Evolutionary conservation across 2,113 vertebrate genomes (phyloP).

Genomic region (Gymnogyps californianus): DNA sequence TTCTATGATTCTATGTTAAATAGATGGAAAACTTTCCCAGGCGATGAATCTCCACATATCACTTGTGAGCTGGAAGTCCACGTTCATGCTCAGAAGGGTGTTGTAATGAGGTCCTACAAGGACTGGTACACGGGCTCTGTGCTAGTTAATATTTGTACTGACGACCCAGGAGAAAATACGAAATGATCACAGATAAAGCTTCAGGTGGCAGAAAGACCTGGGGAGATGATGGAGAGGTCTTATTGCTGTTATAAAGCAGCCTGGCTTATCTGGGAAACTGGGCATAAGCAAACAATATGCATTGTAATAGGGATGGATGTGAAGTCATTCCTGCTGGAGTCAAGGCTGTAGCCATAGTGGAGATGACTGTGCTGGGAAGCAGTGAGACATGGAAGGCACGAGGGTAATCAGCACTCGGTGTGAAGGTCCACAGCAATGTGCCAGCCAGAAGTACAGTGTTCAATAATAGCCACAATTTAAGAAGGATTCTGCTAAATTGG

Average conservation of each 20-base stretch:
- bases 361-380: neutral
- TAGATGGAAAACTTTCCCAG: neutral
- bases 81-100: neutral
- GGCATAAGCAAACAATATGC: neutral
- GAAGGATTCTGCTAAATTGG: neutral
- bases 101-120: neutral
- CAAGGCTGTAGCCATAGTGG: neutral
- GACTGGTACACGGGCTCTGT: neutral
- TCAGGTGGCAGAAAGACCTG: neutral
- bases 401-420: neutral
- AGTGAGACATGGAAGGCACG: fast-evolving
- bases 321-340: neutral
- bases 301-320: neutral
- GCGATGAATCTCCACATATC: neutral
- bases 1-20: neutral
- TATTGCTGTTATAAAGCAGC: neutral
- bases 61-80: neutral
- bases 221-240: neutral
- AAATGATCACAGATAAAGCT: neutral
- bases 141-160: neutral
- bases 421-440: neutral
- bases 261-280: neutral
- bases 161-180: neutral
- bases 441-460: neutral
- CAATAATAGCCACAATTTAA: neutral